Conservation (phyloP, 2,113 vertebrate genomes). For the Pelvicachromis taeniatus region DNA sequence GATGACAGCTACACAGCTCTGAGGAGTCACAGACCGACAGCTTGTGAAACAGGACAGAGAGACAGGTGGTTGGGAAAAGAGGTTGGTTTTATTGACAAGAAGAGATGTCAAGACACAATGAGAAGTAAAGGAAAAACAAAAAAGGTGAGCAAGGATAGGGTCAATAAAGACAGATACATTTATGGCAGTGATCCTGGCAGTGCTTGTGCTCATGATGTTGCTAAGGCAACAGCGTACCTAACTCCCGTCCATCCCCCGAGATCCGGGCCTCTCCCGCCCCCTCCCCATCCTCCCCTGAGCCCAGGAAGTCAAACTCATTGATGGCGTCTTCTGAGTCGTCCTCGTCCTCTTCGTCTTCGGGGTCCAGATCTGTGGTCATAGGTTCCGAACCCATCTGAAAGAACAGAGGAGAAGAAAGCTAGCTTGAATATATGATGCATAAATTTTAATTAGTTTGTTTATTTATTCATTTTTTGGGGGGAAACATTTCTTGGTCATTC, state of each 20-base stretch:
- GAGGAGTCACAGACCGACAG: conserved; percentile 55
- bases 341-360: conserved; percentile 86
- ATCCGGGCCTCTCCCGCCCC: conserved; percentile 80
- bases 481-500: background rate
- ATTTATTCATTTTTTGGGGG: background rate
- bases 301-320: conserved; percentile 88
- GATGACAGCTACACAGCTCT: conserved; percentile 45
- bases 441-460: background rate
- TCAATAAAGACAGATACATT: conserved; percentile 49
- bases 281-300: conserved; percentile 85
- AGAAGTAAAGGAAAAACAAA: conserved; percentile 46
- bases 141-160: conserved; percentile 43
- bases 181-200: conserved; percentile 62
- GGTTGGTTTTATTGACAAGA: conserved; percentile 69
- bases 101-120: conserved; percentile 67
- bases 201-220: conserved; percentile 56
- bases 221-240: conserved; percentile 77
- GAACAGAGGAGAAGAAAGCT: background rate
- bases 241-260: conserved; percentile 79
- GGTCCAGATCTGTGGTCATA: conserved; percentile 81
- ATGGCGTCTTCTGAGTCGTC: conserved; percentile 89
- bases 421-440: background rate
- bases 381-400: conserved; percentile 77
- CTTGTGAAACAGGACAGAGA: conserved; percentile 71
- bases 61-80: conserved; percentile 71